These are phyloP conservation scores for Neelides sp. DNA, from an alignment of 1,140 invertebrate species.

Conservation along the genomic window DNA sequence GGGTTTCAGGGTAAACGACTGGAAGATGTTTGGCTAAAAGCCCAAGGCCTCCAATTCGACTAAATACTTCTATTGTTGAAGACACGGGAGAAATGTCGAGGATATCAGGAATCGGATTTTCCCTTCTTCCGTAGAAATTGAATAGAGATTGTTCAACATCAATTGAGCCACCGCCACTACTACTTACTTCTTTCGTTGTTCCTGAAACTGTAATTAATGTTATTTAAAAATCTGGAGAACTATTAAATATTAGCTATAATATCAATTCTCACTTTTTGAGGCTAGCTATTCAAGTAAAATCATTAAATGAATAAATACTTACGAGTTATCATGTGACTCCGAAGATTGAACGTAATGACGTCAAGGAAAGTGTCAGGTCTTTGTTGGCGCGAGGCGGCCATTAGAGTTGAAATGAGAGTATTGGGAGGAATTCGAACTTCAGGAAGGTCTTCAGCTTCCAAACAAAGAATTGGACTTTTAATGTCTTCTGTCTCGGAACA, in stretches of 20 bases:
- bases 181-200: too few relatives aligned
- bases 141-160: too few relatives aligned
- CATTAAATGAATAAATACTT: too few relatives aligned
- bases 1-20: conserved; percentile 66
- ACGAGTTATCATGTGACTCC: too few relatives aligned
- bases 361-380: conserved; percentile 21
- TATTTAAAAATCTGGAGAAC: too few relatives aligned
- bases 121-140: conserved; percentile 7
- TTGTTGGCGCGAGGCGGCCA: conserved; percentile 25
- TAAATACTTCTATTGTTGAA: conserved; percentile 66
- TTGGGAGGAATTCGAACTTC: conserved; percentile 20
- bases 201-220: too few relatives aligned
- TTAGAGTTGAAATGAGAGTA: conserved; percentile 15
- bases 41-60: conserved; percentile 69
- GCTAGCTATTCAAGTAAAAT: too few relatives aligned
- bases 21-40: conserved; percentile 73
- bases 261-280: too few relatives aligned
- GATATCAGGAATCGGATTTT: conserved; percentile 19
- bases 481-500: not conserved
- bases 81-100: conserved; percentile 37
- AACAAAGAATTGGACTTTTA: not conserved
- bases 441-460: conserved; percentile 28
- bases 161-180: too few relatives aligned
- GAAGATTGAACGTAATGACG: conserved; percentile 12
- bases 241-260: too few relatives aligned